Evolutionary conservation across 2,888 invertebrate genomes (phyloP).

Genomic region (Harpalus rubripes): DNA sequence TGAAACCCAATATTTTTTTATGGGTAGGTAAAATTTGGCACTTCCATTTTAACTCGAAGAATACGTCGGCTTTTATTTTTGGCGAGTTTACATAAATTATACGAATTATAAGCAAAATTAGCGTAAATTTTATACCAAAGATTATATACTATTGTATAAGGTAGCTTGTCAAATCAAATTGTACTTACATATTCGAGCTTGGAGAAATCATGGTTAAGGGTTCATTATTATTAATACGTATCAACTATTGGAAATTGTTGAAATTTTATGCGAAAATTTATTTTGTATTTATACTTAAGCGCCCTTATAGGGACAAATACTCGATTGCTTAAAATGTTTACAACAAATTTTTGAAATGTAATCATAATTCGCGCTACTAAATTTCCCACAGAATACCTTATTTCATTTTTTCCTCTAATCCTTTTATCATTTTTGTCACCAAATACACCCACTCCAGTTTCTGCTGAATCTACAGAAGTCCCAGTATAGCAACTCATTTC

Average conservation of each 20-base stretch:
- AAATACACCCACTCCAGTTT: too few relatives aligned
- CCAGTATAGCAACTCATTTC: too few relatives aligned
- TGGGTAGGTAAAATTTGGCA: slow-evolving; percentile 25
- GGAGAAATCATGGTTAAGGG: slow-evolving; percentile 32
- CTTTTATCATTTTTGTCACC: too few relatives aligned
- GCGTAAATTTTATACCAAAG: slow-evolving; percentile 32
- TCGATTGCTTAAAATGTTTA: background rate
- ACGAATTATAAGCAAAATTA: slow-evolving; percentile 48
- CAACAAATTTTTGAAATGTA: too few relatives aligned
- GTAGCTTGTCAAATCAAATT: slow-evolving; percentile 19
- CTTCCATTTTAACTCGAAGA: slow-evolving; percentile 20
- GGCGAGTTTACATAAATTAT: slow-evolving; percentile 48
- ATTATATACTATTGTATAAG: slow-evolving; percentile 33
- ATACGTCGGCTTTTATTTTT: slow-evolving; percentile 18
- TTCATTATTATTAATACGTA: background rate
- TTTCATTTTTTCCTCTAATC: too few relatives aligned
- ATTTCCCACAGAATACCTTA: too few relatives aligned
- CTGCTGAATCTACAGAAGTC: too few relatives aligned
- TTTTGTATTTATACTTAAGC: slow-evolving; percentile 15
- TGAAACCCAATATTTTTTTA: slow-evolving; percentile 39
- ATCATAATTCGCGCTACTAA: too few relatives aligned
- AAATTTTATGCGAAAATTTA: slow-evolving; percentile 3
- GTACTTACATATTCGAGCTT: slow-evolving; percentile 33
- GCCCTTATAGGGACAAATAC: background rate
- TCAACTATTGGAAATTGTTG: background rate